Conservation (phyloP, 2,888 invertebrate species). For the Epirrhoe tristata region DNA sequence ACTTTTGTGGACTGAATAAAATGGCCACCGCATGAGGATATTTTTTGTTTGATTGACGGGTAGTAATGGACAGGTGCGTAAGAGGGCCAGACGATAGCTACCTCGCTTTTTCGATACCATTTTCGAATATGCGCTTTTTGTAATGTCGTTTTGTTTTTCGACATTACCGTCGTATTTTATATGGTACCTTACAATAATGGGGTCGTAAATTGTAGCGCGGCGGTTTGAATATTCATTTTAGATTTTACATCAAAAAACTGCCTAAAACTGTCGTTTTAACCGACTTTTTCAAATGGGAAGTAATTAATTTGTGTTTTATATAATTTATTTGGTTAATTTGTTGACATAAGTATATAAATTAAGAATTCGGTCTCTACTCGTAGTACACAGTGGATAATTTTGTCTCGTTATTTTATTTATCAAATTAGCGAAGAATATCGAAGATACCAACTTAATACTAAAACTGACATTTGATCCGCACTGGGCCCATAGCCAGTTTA, state of each 20-base stretch:
- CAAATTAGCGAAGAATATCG: too few species aligned
- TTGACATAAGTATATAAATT: background rate
- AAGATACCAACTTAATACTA: background rate
- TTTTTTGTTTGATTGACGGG: conserved; percentile 85
- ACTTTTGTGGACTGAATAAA: conserved; percentile 84
- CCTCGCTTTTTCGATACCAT: conserved; percentile 76
- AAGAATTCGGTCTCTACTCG: too few species aligned
- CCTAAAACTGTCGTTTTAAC: conserved; percentile 25
- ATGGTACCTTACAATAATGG: conserved; percentile 62
- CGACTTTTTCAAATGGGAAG: background rate
- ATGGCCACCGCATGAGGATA: conserved; percentile 80
- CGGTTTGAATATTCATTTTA: conserved; percentile 40
- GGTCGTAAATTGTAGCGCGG: conserved; percentile 56
- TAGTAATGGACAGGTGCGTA: conserved; percentile 84
- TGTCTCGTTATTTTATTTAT: background rate
- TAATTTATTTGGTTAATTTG: background rate
- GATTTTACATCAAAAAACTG: conserved; percentile 27
- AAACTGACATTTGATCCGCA: background rate
- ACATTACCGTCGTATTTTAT: conserved; percentile 64
- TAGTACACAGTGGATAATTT: background rate
- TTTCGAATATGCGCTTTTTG: conserved; percentile 70
- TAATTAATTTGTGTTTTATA: background rate
- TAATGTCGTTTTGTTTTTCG: conserved; percentile 67
- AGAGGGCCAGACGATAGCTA: conserved; percentile 75
- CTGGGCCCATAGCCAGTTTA: background rate